Evolutionary conservation across 1,140 invertebrate species (phyloP), one percentile per base, ranked within the genome.

Genomic region (Macrotrachela quadricornifera): DNA sequence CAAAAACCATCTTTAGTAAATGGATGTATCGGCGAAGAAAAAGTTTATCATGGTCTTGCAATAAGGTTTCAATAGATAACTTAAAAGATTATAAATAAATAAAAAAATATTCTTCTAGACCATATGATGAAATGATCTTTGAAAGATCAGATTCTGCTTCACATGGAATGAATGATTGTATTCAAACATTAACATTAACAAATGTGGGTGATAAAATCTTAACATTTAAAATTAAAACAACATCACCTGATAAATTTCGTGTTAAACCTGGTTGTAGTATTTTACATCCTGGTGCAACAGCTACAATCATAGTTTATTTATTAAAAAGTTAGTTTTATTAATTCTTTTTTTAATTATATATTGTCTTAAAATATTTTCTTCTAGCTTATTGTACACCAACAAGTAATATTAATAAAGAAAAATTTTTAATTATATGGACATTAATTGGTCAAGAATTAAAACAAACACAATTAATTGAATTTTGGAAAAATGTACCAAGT

Each of bases 191-290:
- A 10, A 16, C n/a, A 47, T 48, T 53, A 42, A 53, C 17, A 21
- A 53, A 53, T 48, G 40, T 15, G 13, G 36, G 41, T 17, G 46
- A 53, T 15, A n/a, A 17, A 17, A n/a, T 11, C 15, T 38, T 53
- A n/a, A 44, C 51, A 18, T 53, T 43, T 43, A 53, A 53, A 47
- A 53, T 53, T 21, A 53, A 53, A 47, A 53, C 46, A 6, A 53
- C 51, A 9, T 53, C 51, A 42, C 51, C 51, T 0, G 51, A 53
- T 43, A 53, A 53, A 43, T 53, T 53, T 37, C 42, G 51, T 10
- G 51, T 53, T 16, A 53, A 53, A 46, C 51, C 51, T 6, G 51
- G 51, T 8, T 46, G 39, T 48, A 44, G 51, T 17, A 15, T 47
- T 16, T 40, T 53, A 30, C 38, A 42, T 9, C 13, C 10, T n/a